A percentile compares a stretch with the other conserved stretches of the same genome.
Conservation (phyloP, 2,888 invertebrate species). For the Encarsia formosa region DNA sequence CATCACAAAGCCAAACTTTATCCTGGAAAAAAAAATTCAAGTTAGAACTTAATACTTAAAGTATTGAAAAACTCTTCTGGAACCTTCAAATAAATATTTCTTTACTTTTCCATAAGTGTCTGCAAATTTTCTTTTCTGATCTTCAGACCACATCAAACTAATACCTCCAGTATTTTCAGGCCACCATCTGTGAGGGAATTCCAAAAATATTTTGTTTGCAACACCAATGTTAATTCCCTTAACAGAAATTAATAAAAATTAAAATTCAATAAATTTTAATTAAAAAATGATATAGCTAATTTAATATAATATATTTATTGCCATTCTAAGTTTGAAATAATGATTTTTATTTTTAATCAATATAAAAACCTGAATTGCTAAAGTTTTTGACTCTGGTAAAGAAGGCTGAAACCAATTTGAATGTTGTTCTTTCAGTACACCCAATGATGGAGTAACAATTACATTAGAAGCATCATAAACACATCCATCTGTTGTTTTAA, state of each 20-base stretch:
- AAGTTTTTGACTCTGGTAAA: conserved; percentile 57
- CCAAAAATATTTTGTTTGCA: conserved; percentile 67
- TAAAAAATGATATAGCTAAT: conserved; percentile 13
- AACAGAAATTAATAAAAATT: conserved; percentile 20
- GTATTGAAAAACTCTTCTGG: not conserved
- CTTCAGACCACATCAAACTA: conserved; percentile 57
- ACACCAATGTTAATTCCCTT: conserved; percentile 62
- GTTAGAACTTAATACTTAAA: not conserved
- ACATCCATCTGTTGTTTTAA: conserved; percentile 58
- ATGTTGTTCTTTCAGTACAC: conserved; percentile 63
- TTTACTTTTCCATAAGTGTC: conserved; percentile 36
- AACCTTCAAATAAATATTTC: not conserved
- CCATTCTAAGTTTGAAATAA: too few species aligned
- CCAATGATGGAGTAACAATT: conserved; percentile 65
- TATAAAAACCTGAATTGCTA: conserved; percentile 23
- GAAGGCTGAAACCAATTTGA: conserved; percentile 58
- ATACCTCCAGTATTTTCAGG: conserved; percentile 53
- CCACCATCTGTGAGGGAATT: conserved; percentile 68
- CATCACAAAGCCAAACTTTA: conserved; percentile 61
- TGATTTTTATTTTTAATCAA: conserved; percentile 2
- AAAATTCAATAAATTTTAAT: conserved; percentile 2
- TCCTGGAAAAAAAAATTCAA: conserved; percentile 33
- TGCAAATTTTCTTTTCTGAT: conserved; percentile 54
- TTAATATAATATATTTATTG: too few species aligned
- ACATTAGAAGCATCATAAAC: conserved; percentile 60